These are phyloP conservation scores for Macrotrachela quadricornifera DNA, from an alignment of 1,140 invertebrate genomes.

Conservation along the genomic window DNA sequence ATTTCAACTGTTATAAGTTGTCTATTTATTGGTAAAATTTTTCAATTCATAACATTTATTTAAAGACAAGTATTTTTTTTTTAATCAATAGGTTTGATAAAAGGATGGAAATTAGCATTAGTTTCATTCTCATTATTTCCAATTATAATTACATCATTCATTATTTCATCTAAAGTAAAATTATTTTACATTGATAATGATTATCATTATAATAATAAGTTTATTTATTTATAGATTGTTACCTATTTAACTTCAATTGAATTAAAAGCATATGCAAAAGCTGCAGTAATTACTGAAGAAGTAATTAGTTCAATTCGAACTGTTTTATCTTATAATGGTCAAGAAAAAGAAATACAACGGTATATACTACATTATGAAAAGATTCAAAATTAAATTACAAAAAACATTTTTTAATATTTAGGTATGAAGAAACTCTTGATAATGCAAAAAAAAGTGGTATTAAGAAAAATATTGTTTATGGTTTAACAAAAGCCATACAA, in stretches of 20 bases:
- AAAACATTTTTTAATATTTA: too few species aligned
- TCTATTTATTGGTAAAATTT: constrained; percentile 14
- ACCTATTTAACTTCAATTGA: constrained; percentile 15
- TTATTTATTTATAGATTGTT: constrained; percentile 3
- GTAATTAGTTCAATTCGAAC: constrained; percentile 26
- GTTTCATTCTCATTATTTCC: constrained; percentile 24
- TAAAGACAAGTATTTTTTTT: too few species aligned
- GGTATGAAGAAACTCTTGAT: too few species aligned
- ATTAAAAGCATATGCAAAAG: constrained; percentile 24
- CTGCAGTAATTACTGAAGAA: constrained; percentile 28
- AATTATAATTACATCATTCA: constrained; percentile 14
- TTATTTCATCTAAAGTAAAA: constrained; percentile 19
- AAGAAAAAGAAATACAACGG: constrained; percentile 24
- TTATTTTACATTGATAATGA: not conserved
- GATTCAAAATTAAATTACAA: too few species aligned
- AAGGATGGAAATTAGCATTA: constrained; percentile 27
- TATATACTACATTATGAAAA: constrained; percentile 7
- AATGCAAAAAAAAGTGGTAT: too few species aligned
- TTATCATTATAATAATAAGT: too few species aligned
- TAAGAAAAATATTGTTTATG: too few species aligned
- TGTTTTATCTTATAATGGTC: constrained; percentile 29
- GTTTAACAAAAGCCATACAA: too few species aligned
- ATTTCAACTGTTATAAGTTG: constrained; percentile 18
- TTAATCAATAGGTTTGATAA: constrained; percentile 15
- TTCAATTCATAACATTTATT: too few species aligned